Percentiles rank a stretch among this genome's conserved stretches.
Conservation (phyloP, 1,140 invertebrate species). For the Drosophila ironensis region DNA sequence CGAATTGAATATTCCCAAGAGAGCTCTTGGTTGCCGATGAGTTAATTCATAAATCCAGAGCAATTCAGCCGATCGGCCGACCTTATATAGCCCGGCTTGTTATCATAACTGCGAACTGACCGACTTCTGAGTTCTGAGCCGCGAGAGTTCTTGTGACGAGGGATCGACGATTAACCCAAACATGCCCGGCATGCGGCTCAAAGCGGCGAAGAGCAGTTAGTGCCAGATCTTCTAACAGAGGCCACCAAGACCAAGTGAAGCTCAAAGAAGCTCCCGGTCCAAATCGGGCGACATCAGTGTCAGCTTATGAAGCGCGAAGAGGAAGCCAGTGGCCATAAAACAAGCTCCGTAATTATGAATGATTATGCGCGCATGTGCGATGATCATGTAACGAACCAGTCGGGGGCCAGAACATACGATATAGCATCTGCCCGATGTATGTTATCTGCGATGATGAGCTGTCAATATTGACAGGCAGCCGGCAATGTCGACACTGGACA, state of each 20-base stretch:
- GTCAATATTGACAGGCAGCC: conserved; percentile 70
- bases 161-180: conserved; percentile 32
- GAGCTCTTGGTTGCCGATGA: not conserved
- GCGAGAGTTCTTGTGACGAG: not conserved
- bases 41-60: conserved; percentile 28
- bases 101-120: conserved; percentile 49
- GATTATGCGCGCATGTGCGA: conserved; percentile 67
- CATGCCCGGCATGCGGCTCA: conserved; percentile 21
- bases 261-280: conserved; percentile 16
- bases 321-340: conserved; percentile 2
- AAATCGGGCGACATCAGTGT: conserved; percentile 41
- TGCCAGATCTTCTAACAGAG: not conserved
- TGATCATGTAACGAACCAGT: conserved; percentile 36
- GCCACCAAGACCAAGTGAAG: conserved; percentile 33
- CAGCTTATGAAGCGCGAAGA: conserved; percentile 10
- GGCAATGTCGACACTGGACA: conserved; percentile 25
- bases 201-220: conserved; percentile 17
- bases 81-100: conserved; percentile 18
- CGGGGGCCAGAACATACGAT: no score
- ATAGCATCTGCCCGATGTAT: not conserved
- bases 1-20: no score
- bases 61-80: not conserved
- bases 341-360: conserved; percentile 78
- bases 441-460: conserved; percentile 52
- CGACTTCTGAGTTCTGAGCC: conserved; percentile 17